A percentile compares a stretch with the other conserved stretches of the same genome.
Evolutionary conservation across 2,888 invertebrate genomes (phyloP).

Genomic region (Hemicrepidius hirtus): DNA sequence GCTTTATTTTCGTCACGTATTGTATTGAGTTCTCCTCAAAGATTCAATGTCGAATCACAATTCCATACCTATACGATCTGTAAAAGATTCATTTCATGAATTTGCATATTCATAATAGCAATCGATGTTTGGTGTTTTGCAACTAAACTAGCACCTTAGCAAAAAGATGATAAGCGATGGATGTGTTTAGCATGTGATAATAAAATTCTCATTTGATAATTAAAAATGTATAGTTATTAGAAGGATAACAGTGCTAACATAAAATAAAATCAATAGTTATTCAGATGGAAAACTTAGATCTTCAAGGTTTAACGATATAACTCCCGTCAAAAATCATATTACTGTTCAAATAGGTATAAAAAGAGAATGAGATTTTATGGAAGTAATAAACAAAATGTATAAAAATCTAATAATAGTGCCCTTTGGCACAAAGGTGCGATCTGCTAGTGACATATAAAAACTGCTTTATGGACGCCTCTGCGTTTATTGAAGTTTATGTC

Average conservation of each 20-base stretch:
- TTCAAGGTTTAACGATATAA: not conserved
- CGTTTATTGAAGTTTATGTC: conserved; percentile 21
- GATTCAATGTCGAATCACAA: conserved; percentile 41
- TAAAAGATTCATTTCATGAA: not conserved
- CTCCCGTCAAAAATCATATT: not conserved
- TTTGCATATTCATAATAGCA: not conserved
- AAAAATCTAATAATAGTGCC: conserved; percentile 17
- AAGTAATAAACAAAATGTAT: conserved; percentile 25
- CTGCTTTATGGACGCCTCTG: conserved; percentile 23
- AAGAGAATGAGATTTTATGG: conserved; percentile 9
- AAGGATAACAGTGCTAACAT: too few species aligned
- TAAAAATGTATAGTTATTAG: too few species aligned
- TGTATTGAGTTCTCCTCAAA: conserved; percentile 40
- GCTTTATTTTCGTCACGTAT: conserved; percentile 50
- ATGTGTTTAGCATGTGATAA: too few species aligned
- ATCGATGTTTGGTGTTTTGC: not conserved
- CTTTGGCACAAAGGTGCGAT: conserved; percentile 22
- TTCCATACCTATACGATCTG: conserved; percentile 31
- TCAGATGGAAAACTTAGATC: not conserved
- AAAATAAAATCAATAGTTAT: too few species aligned
- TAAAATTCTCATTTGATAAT: too few species aligned
- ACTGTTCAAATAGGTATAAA: conserved; percentile 4
- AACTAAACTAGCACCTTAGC: too few species aligned
- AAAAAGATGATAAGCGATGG: too few species aligned
- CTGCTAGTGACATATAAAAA: conserved; percentile 31